Percentiles rank a stretch among this genome's conserved stretches.
Conservation (phyloP, 1,140 invertebrate genomes). For the Marisa cornuarietis region DNA sequence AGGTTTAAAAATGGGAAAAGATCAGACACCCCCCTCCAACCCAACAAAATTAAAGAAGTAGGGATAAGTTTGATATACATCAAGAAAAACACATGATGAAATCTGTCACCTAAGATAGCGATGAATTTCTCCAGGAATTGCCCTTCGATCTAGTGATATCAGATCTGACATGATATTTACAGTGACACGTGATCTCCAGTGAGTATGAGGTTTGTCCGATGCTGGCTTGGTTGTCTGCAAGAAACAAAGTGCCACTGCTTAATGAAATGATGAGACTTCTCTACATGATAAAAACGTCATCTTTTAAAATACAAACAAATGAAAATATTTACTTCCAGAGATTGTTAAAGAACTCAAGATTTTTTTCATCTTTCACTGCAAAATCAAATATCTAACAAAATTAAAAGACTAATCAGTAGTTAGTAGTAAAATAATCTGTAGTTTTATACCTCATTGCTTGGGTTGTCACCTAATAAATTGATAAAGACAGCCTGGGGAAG, state of each 20-base stretch:
- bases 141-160: slow-evolving; percentile 70
- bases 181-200: slow-evolving; percentile 73
- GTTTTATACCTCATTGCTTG: background rate
- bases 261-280: too few species aligned
- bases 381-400: background rate
- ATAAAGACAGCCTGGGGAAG: slow-evolving; percentile 79
- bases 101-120: slow-evolving; percentile 45
- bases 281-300: too few species aligned
- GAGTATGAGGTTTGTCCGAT: slow-evolving; percentile 66
- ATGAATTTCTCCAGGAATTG: slow-evolving; percentile 73
- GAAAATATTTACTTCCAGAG: background rate
- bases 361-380: background rate
- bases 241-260: too few species aligned
- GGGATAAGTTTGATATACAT: too few species aligned
- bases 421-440: background rate
- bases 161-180: slow-evolving; percentile 76
- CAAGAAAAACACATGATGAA: background rate
- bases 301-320: too few species aligned
- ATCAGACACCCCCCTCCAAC: too few species aligned
- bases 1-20: background rate
- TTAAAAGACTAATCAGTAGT: background rate
- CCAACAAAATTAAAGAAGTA: too few species aligned
- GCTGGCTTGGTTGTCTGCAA: slow-evolving; percentile 41
- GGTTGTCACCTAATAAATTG: slow-evolving; percentile 72
- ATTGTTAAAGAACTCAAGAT: background rate